phyloP scores from a whole-genome alignment of 2,888 invertebrate genomes.

The Tribolium freemani region DNA sequence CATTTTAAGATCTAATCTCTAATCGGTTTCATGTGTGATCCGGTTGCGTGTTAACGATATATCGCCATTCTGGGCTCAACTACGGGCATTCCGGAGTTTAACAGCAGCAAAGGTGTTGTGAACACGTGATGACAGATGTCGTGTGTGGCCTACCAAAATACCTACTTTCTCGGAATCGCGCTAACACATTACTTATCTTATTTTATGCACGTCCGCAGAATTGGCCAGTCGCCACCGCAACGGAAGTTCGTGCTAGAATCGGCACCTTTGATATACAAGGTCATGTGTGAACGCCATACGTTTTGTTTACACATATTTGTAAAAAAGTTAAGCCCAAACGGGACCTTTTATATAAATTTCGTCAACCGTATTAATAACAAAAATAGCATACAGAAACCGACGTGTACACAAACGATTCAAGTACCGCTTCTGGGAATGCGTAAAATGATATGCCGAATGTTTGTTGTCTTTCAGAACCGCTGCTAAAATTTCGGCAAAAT shows the following conservation, averaged over 20 bases:
- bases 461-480: too few relatives aligned
- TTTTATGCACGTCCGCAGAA: conserved; percentile 50
- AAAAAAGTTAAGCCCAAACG: neutral
- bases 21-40: conserved; percentile 43
- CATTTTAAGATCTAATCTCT: conserved; percentile 41
- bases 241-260: conserved; percentile 48
- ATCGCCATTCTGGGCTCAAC: conserved; percentile 16
- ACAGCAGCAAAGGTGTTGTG: conserved; percentile 29
- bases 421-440: too few relatives aligned
- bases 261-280: conserved; percentile 43
- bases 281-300: conserved; percentile 11
- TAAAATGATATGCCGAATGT: too few relatives aligned
- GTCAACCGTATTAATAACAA: too few relatives aligned
- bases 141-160: conserved; percentile 50
- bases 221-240: conserved; percentile 51
- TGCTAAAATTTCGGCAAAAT: too few relatives aligned
- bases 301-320: neutral
- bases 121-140: conserved; percentile 42
- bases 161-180: conserved; percentile 47
- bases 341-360: too few relatives aligned
- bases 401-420: too few relatives aligned
- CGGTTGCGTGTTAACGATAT: conserved; percentile 38
- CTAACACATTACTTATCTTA: conserved; percentile 45
- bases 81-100: conserved; percentile 12
- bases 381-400: too few relatives aligned